phyloP scores from a whole-genome alignment of 2,888 invertebrate genomes.

The Yponomeuta malinellus region DNA sequence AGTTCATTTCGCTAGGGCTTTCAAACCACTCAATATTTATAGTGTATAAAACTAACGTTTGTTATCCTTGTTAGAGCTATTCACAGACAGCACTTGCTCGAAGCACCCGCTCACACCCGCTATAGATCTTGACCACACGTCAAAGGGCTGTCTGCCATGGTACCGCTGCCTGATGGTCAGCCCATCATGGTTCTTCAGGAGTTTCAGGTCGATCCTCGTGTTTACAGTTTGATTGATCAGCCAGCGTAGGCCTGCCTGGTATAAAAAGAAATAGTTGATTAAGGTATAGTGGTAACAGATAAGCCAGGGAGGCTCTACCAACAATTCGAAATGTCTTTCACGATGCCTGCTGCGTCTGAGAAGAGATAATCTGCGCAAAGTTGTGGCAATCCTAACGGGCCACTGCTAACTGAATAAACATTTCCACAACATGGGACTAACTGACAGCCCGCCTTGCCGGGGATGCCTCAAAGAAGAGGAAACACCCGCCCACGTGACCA shows the following conservation, averaged over 20 bases:
- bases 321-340: no score
- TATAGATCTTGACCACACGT: constrained; percentile 58
- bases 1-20: no score
- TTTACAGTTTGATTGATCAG: constrained; percentile 45
- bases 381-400: no score
- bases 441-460: no score
- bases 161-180: constrained; percentile 52
- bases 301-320: no score
- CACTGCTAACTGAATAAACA: no score
- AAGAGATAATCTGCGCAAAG: no score
- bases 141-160: constrained; percentile 49
- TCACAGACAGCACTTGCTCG: constrained; percentile 52
- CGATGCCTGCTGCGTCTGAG: no score
- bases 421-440: no score
- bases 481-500: no score
- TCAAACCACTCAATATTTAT: no score
- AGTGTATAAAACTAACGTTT: constrained; percentile 39
- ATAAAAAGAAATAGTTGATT: constrained; percentile 9
- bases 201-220: constrained; percentile 26
- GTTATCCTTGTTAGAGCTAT: constrained; percentile 40
- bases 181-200: constrained; percentile 31
- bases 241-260: constrained; percentile 57
- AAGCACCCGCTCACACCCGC: constrained; percentile 52
- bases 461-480: no score
- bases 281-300: not conserved